Conservation (phyloP, 2,888 invertebrate genomes). For the Pimpla rufipes region DNA sequence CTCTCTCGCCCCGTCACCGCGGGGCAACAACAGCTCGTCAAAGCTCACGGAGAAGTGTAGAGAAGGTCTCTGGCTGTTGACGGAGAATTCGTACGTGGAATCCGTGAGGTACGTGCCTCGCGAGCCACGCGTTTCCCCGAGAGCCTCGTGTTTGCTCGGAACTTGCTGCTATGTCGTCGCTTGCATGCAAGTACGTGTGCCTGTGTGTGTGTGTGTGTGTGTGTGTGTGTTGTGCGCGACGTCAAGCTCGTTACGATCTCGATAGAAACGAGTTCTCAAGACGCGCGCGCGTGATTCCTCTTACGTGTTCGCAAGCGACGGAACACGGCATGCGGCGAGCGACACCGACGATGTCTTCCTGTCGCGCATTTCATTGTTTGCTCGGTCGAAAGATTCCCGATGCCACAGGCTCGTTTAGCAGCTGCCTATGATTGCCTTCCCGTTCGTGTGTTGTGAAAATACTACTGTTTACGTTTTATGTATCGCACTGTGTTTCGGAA, state of each 20-base stretch:
- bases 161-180: conserved; percentile 32
- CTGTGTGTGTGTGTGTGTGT: background rate
- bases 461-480: background rate
- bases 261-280: conserved; percentile 66
- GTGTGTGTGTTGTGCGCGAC: conserved; percentile 19
- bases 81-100: conserved; percentile 62
- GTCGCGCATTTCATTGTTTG: conserved; percentile 43
- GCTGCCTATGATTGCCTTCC: no score
- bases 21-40: background rate
- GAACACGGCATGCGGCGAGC: conserved; percentile 13
- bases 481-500: background rate
- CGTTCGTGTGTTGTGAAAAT: background rate
- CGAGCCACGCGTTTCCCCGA: conserved; percentile 52
- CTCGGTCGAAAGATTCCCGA: background rate
- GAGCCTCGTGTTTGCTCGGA: conserved; percentile 56
- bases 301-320: conserved; percentile 39
- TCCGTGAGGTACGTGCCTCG: conserved; percentile 56
- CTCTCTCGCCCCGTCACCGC: background rate
- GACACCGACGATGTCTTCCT: conserved; percentile 43
- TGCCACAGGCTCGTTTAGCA: background rate
- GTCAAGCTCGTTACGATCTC: conserved; percentile 64
- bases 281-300: conserved; percentile 62
- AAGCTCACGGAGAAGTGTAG: background rate
- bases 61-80: conserved; percentile 29
- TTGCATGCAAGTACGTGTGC: background rate